Evolutionary conservation across 2,113 vertebrate species (phyloP).

Genomic region (Lamprotornis superbus): DNA sequence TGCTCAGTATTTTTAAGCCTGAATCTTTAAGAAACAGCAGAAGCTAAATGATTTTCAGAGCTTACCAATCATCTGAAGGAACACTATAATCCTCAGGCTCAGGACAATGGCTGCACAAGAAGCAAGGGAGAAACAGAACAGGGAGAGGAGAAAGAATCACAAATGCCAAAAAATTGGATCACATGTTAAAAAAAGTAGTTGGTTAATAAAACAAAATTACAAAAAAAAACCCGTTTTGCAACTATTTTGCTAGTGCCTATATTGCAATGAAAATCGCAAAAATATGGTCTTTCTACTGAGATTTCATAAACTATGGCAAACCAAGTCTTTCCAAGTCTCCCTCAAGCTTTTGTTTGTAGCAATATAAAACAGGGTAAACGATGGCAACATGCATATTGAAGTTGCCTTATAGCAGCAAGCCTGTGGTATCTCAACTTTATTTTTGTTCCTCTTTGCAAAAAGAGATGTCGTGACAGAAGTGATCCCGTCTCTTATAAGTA

Average conservation of each 20-base stretch:
- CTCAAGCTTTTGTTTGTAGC: not conserved
- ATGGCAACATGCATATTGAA: not conserved
- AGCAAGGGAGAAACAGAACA: conserved; percentile 69
- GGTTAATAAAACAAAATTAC: not conserved
- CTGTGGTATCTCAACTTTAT: not conserved
- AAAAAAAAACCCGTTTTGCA: not conserved
- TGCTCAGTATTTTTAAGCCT: not conserved
- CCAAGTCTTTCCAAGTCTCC: not conserved
- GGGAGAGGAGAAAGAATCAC: conserved; percentile 55
- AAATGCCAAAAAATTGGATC: conserved; percentile 5
- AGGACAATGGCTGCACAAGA: conserved; percentile 86
- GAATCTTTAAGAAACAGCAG: not conserved
- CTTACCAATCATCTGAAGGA: conserved; percentile 95
- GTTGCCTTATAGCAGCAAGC: not conserved
- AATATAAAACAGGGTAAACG: not conserved
- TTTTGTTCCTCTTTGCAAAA: not conserved
- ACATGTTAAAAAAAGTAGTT: not conserved
- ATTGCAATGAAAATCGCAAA: not conserved
- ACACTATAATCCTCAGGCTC: conserved; percentile 92
- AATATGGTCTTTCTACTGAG: not conserved
- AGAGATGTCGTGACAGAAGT: not conserved
- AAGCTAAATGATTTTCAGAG: conserved; percentile 2
- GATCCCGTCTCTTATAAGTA: not conserved
- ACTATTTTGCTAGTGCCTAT: conserved; percentile 3
- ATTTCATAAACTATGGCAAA: not conserved